A percentile compares a stretch with the other conserved stretches of the same genome.
Evolutionary conservation across 1,140 invertebrate genomes (phyloP).

Genomic region (Dufourea novaeangliae): DNA sequence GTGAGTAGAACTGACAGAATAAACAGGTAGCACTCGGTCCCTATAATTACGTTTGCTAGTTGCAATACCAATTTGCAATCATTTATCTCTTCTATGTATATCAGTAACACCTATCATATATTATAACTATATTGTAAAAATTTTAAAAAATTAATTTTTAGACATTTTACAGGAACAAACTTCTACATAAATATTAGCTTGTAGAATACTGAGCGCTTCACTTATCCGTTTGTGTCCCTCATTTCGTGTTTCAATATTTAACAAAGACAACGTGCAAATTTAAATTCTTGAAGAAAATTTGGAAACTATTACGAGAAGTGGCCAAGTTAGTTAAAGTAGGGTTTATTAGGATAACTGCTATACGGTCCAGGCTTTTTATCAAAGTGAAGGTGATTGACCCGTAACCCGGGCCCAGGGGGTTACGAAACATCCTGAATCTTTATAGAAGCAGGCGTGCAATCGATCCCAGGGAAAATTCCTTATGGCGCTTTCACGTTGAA

Average conservation of each 20-base stretch:
- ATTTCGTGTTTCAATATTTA: too few relatives aligned
- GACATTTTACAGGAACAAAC: too few relatives aligned
- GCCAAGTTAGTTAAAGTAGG: neutral
- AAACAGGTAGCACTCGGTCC: slow-evolving; percentile 48
- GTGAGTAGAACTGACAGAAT: slow-evolving; percentile 41
- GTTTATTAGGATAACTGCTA: neutral
- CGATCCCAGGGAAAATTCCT: slow-evolving; percentile 17
- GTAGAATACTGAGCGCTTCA: too few relatives aligned
- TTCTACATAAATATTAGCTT: too few relatives aligned
- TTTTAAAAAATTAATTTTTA: too few relatives aligned
- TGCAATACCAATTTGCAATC: slow-evolving; percentile 18
- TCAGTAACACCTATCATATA: too few relatives aligned
- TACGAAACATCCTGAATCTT: slow-evolving; percentile 29
- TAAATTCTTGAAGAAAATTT: too few relatives aligned
- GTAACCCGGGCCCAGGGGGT: neutral
- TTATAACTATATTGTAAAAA: too few relatives aligned
- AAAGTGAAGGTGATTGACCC: slow-evolving; percentile 10
- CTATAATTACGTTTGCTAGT: slow-evolving; percentile 36
- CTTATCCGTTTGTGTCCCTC: too few relatives aligned
- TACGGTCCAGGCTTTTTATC: slow-evolving; percentile 8
- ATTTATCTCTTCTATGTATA: too few relatives aligned
- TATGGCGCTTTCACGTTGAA: slow-evolving; percentile 25
- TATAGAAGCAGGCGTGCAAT: slow-evolving; percentile 4
- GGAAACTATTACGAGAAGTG: neutral
- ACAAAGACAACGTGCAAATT: too few relatives aligned